phyloP scores from a whole-genome alignment of 1,140 invertebrate genomes.

The Drosophila albomicans region DNA sequence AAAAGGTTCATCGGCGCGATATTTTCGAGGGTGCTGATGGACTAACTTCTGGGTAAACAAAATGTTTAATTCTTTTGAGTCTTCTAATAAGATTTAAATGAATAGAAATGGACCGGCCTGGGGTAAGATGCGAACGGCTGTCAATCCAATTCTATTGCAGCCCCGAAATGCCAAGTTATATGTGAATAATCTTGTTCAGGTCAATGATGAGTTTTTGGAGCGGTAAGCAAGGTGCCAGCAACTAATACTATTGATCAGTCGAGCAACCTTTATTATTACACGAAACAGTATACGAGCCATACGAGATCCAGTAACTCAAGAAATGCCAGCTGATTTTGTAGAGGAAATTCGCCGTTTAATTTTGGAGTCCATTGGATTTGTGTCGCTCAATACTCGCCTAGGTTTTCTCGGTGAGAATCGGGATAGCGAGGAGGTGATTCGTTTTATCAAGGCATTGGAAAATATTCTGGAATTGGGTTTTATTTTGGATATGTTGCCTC shows the following conservation, averaged over 20 bases:
- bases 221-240: slow-evolving; percentile 74
- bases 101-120: slow-evolving; percentile 68
- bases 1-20: slow-evolving; percentile 56
- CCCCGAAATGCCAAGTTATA: slow-evolving; percentile 76
- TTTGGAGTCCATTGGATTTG: slow-evolving; percentile 89
- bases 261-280: not conserved
- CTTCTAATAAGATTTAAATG: not conserved
- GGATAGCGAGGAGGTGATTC: slow-evolving; percentile 85
- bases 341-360: slow-evolving; percentile 89
- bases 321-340: slow-evolving; percentile 87
- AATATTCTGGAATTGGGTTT: slow-evolving; percentile 79
- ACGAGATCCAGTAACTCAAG: slow-evolving; percentile 85
- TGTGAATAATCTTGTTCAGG: slow-evolving; percentile 59
- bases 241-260: no score
- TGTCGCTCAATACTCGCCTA: slow-evolving; percentile 90
- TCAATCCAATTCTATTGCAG: slow-evolving; percentile 77
- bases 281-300: slow-evolving; percentile 86
- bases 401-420: slow-evolving; percentile 85
- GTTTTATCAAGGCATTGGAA: slow-evolving; percentile 87
- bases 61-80: accelerated
- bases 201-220: slow-evolving; percentile 83
- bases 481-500: slow-evolving; percentile 87
- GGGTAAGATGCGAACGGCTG: slow-evolving; percentile 70
- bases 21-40: slow-evolving; percentile 69
- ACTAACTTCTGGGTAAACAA: slow-evolving; percentile 60